Base-by-base conservation (phyloP, 2,113 vertebrate genomes). In the Coturnix japonica region DNA sequence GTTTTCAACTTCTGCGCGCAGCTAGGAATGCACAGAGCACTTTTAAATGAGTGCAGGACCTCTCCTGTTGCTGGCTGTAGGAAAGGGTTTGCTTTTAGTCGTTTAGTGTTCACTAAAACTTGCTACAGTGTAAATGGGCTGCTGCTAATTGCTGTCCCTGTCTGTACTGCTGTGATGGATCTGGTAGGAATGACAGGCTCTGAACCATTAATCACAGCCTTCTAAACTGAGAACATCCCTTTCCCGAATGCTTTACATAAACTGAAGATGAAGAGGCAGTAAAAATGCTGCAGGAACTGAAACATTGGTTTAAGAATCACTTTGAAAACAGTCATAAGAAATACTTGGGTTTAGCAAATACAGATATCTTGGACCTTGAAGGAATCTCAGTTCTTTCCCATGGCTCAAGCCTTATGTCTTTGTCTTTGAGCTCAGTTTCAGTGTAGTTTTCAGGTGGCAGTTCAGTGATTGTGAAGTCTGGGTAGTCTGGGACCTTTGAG, bases 71-170 rank as follows among this genome's bases (percentile, higher is more conserved):
- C 31, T 43, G 53, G n/a, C 9, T 46, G 61, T 49, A 31, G n/a
- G 22, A 13, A 14, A 20, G 61, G 25, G 1, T 18, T 6, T 41
- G 9, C 47, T 88, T 88, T 41, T 56, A 47, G 47, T 25, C 0
- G 0, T 35, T 23, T 4, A 0, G 6, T 9, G 22, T 20, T 59
- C 31, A 13, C 35, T 15, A 79, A n/a, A 76, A 33, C 1, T 43
- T 35, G 25, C 20, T 60, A 3, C 5, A 7, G 2, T 30, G 5
- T 26, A 13, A 64, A 64, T 11, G 57, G 35, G 11, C 17, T 75
- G 43, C 44, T 78, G 30, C 4, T 11, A 33, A 13, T 56, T 21
- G 2, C n/a, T 28, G 18, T 75, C 26, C 31, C 18, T 25, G 6
- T 30, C 20, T 60, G 31, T 66, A 26, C 7, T 30, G 3, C 19